Percentiles rank a stretch among this genome's conserved stretches.
phyloP scores from a whole-genome alignment of 2,888 invertebrate species.

The Fragum fragum region DNA sequence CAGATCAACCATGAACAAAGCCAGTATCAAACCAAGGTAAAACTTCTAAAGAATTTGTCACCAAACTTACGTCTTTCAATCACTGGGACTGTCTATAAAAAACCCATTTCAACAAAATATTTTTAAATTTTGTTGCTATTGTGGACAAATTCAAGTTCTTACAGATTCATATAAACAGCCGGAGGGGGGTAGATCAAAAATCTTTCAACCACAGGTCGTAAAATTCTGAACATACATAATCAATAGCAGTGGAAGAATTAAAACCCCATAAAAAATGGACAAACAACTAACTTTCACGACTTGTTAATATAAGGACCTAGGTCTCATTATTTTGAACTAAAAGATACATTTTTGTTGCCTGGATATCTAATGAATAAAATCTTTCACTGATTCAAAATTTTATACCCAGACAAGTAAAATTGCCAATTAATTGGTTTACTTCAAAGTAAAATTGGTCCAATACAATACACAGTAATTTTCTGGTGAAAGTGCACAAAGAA shows the following conservation, averaged over 20 bases:
- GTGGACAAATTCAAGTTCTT: not conserved
- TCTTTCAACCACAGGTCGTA: constrained; percentile 3
- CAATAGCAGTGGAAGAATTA: constrained; percentile 5
- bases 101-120: too few relatives aligned
- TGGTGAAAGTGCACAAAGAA: constrained; percentile 24
- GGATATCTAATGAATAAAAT: not conserved
- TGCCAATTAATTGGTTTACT: constrained; percentile 27
- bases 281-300: not conserved
- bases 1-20: too few relatives aligned
- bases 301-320: not conserved
- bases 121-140: too few relatives aligned
- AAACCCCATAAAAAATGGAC: constrained; percentile 14
- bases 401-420: constrained; percentile 29
- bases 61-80: too few relatives aligned
- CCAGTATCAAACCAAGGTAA: too few relatives aligned
- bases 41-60: too few relatives aligned
- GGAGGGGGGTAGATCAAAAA: constrained; percentile 8
- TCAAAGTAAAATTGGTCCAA: constrained; percentile 12
- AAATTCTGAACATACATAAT: constrained; percentile 2
- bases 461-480: constrained; percentile 28
- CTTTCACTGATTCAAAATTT: constrained; percentile 19
- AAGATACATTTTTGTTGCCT: constrained; percentile 1
- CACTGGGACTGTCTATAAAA: too few relatives aligned
- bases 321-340: not conserved
- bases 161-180: not conserved